These are phyloP conservation scores for Nasua narica DNA, from an alignment of 2,797 vertebrate species.

Conservation along the genomic window DNA sequence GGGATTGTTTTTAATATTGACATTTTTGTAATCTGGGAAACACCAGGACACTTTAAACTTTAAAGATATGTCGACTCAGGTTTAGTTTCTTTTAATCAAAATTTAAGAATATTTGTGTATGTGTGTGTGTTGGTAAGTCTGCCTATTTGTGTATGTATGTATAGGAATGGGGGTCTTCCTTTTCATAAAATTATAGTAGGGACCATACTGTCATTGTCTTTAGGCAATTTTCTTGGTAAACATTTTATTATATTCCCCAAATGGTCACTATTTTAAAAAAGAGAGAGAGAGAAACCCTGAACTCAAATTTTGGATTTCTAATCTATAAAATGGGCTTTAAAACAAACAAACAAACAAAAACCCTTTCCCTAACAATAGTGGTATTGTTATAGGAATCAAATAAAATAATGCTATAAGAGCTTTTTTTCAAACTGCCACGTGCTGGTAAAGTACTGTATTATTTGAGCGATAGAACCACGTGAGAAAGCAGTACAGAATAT, in stretches of 20 bases:
- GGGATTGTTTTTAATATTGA: neutral
- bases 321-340: neutral
- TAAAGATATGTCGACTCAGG: neutral
- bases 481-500: neutral
- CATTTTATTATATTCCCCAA: neutral
- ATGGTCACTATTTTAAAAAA: neutral
- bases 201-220: neutral
- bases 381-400: neutral
- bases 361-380: neutral
- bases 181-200: neutral
- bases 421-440: neutral
- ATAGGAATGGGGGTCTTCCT: neutral
- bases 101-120: neutral
- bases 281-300: neutral
- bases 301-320: neutral
- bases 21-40: neutral
- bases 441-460: neutral
- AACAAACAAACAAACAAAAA: neutral
- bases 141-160: neutral
- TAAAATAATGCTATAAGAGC: neutral
- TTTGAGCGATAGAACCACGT: neutral
- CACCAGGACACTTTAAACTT: neutral
- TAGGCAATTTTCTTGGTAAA: neutral
- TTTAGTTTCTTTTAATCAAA: neutral
- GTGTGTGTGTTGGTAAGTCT: neutral